phyloP scores from a whole-genome alignment of 2,113 vertebrate species.

The Chaenogobius annularis region DNA sequence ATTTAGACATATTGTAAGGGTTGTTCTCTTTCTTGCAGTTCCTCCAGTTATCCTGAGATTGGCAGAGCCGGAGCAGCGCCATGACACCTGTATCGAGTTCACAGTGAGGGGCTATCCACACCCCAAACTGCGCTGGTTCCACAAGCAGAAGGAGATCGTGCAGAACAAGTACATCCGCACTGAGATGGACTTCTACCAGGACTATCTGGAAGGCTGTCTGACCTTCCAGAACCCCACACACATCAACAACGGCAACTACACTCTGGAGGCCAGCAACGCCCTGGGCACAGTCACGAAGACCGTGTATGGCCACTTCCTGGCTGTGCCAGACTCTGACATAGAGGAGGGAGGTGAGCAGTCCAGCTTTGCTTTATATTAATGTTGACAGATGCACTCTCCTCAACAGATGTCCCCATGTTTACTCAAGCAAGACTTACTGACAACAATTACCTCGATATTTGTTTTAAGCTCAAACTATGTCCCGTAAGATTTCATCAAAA shows the following conservation, averaged over 20 bases:
- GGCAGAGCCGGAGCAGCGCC: conserved; percentile 87
- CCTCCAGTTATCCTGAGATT: conserved; percentile 90
- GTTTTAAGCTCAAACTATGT: not conserved
- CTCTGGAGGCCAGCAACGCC: conserved; percentile 88
- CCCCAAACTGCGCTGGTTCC: conserved; percentile 89
- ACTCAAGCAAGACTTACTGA: conserved; percentile 1
- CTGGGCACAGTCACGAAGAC: conserved; percentile 90
- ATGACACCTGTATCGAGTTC: conserved; percentile 95
- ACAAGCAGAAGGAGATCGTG: conserved; percentile 83
- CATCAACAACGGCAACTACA: conserved; percentile 97
- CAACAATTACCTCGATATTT: conserved; percentile 13
- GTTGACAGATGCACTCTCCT: conserved; percentile 12
- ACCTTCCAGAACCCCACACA: conserved; percentile 95
- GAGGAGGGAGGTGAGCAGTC: conserved; percentile 49
- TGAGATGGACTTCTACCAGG: conserved; percentile 88
- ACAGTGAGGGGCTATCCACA: conserved; percentile 91
- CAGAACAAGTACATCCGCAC: conserved; percentile 86
- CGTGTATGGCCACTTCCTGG: conserved; percentile 91
- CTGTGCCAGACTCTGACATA: conserved; percentile 79
- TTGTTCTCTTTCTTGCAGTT: conserved; percentile 72
- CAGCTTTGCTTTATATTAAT: not conserved
- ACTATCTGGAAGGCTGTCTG: conserved; percentile 92
- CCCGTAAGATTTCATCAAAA: conserved; percentile 17
- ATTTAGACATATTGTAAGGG: not conserved
- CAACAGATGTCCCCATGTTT: conserved; percentile 1